Conservation (phyloP, 2,888 invertebrate genomes). For the Odontothrips loti region DNA sequence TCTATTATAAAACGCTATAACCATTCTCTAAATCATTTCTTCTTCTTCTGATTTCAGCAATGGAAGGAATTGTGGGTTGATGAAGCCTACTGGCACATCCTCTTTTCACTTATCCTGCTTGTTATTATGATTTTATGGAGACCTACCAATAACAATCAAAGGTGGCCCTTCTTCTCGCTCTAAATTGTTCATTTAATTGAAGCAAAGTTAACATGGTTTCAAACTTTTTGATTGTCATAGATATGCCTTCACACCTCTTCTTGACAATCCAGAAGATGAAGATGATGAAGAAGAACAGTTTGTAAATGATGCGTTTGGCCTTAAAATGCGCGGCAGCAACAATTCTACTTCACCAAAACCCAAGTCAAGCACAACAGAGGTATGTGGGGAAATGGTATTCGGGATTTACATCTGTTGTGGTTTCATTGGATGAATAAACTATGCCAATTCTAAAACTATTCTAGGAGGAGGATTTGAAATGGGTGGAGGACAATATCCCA, state of each 20-base stretch:
- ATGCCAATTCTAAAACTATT: constrained; percentile 35
- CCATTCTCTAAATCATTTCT: constrained; percentile 27
- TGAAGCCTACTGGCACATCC: constrained; percentile 91
- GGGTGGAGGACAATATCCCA: constrained; percentile 94
- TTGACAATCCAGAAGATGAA: constrained; percentile 77
- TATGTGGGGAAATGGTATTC: constrained; percentile 9
- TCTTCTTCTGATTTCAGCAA: constrained; percentile 51
- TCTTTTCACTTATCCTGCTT: constrained; percentile 80
- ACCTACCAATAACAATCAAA: constrained; percentile 92
- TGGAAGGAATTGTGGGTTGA: constrained; percentile 94
- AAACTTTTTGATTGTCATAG: constrained; percentile 58
- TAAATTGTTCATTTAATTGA: not conserved
- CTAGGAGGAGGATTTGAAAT: constrained; percentile 74
- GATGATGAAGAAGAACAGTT: constrained; percentile 76
- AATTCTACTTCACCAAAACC: not conserved
- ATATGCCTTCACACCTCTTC: constrained; percentile 86
- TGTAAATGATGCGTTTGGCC: constrained; percentile 80
- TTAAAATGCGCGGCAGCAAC: constrained; percentile 29
- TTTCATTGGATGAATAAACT: not conserved
- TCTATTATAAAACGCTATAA: constrained; percentile 1
- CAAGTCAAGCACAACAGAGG: not conserved
- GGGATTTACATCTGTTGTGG: not conserved
- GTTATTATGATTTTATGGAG: constrained; percentile 95
- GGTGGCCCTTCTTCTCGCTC: constrained; percentile 43
- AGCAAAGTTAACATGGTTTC: not conserved